Evolutionary conservation across 2,888 invertebrate genomes (phyloP).

Genomic region (Dorcus hopei): DNA sequence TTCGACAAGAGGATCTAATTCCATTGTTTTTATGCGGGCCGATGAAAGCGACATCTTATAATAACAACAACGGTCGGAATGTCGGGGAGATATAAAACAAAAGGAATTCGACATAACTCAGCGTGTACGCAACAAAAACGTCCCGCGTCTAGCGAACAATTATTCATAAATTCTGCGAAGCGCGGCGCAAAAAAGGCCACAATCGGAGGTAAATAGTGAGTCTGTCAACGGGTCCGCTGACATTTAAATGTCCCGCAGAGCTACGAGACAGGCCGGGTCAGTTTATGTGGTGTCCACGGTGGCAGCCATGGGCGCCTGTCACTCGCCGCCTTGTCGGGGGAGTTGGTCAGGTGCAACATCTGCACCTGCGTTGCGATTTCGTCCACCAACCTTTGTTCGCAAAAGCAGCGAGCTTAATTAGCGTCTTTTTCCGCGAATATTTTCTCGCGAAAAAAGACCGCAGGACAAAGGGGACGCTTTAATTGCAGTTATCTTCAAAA

Average conservation of each 20-base stretch:
- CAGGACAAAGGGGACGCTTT: too few relatives aligned
- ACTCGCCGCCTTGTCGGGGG: constrained; percentile 32
- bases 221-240: constrained; percentile 34
- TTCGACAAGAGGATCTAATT: too few relatives aligned
- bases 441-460: too few relatives aligned
- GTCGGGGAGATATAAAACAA: not conserved
- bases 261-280: constrained; percentile 34
- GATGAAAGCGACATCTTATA: too few relatives aligned
- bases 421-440: too few relatives aligned
- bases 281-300: constrained; percentile 34
- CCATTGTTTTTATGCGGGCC: too few relatives aligned
- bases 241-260: constrained; percentile 37
- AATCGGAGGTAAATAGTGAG: constrained; percentile 33
- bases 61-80: not conserved
- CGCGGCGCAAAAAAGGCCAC: constrained; percentile 32
- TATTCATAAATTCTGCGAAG: constrained; percentile 36
- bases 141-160: constrained; percentile 19
- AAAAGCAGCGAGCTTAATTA: not conserved
- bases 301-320: constrained; percentile 31
- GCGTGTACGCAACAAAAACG: constrained; percentile 5
- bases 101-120: constrained; percentile 5
- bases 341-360: constrained; percentile 20
- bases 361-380: not conserved
- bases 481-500: too few relatives aligned
- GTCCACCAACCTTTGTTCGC: not conserved